Base-by-base conservation (phyloP, 2,113 vertebrate species). In the Euleptes europaea region DNA sequence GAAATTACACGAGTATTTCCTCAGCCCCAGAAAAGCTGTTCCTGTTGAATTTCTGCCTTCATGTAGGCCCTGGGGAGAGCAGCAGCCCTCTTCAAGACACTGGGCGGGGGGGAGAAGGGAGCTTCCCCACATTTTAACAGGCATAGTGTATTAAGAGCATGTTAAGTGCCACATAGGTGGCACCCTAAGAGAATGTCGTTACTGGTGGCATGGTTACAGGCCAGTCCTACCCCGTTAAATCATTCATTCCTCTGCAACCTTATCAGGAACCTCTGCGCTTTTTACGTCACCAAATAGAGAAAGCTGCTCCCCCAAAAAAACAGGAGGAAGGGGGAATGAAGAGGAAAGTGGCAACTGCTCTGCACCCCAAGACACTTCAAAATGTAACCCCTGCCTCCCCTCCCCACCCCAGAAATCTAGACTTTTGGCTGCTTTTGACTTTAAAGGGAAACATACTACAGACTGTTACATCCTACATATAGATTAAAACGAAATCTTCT, bases 381-480 rank as follows among this genome's bases (percentile, higher is more conserved):
- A 71, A 72, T 31, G n/a, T 54, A 85, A 73, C n/a, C 51, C 40
- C 12, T 12, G 19, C 21, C 60, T 21, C 57, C 4, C 51, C n/a
- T n/a, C n/a, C n/a, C n/a, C n/a, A n/a, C 19, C 54, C 19, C 10
- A 1, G 26, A 57, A 31, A 42, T 19, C 13, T 28, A 42, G 5
- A 11, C 9, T n/a, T 67, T n/a, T 60, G 54, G 44, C 77, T 73
- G 54, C 74, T 84, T 84, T 85, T 49, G 72, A 85, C n/a, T 40
- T 19, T 60, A 60, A 84, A 78, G 77, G 76, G 77, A 73, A 79
- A 69, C 8, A 12, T 77, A 78, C 54, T 71, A 80, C 84, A 71
- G 76, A 84, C 83, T 85, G 83, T 73, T 85, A 63, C n/a, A 70
- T 49, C 71, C 54, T 79, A 80, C 65, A 85, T 80, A 63, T 42